Percentiles rank a stretch among this genome's conserved stretches.
These are phyloP conservation scores for Urocyon cinereoargenteus DNA, from an alignment of 2,797 vertebrate species.

Conservation along the genomic window DNA sequence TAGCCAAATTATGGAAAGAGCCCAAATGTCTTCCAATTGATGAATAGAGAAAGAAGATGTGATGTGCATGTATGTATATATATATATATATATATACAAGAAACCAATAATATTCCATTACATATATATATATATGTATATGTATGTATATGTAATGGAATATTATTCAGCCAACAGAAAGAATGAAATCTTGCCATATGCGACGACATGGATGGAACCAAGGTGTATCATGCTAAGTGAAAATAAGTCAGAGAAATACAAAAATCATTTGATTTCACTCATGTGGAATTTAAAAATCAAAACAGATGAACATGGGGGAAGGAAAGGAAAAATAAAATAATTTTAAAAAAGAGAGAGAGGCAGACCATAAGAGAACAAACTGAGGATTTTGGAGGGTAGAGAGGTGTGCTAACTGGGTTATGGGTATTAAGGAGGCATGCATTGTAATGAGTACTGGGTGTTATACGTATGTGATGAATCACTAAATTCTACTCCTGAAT, in stretches of 20 bases:
- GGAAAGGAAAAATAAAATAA: not conserved
- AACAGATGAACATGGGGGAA: not conserved
- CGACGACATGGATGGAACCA: not conserved
- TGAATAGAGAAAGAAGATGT: no score
- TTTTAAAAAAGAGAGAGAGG: not conserved
- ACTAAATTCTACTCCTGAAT: not conserved
- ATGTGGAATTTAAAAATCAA: not conserved
- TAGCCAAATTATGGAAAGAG: no score
- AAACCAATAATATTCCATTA: no score
- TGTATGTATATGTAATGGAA: no score
- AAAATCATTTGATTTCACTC: not conserved
- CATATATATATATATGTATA: no score
- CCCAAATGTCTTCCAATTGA: no score
- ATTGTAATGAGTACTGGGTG: no score
- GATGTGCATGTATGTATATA: no score
- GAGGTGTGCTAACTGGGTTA: no score
- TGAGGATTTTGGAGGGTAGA: not conserved
- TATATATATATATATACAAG: no score
- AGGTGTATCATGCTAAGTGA: not conserved
- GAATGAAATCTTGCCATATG: not conserved
- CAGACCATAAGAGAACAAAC: not conserved
- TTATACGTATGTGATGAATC: not conserved
- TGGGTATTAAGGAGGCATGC: no score
- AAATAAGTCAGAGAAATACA: not conserved
- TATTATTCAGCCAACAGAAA: no score